Evolutionary conservation across 2,113 vertebrate genomes (phyloP).

Genomic region (Urocynchramus pylzowi): DNA sequence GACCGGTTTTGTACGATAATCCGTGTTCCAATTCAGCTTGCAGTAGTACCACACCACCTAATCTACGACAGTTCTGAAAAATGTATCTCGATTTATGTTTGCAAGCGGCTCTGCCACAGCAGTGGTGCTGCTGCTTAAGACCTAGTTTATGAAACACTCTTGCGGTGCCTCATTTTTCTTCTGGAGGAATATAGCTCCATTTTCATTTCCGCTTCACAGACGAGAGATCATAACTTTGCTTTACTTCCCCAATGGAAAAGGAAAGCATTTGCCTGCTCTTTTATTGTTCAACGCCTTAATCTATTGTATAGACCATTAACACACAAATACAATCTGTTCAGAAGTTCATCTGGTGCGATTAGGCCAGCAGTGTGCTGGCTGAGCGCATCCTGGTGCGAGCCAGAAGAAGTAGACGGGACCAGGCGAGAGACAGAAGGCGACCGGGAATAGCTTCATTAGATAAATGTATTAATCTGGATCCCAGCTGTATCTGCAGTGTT

Average conservation of each 20-base stretch:
- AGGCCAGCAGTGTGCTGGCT: neutral
- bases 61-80: neutral
- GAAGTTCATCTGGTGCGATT: neutral
- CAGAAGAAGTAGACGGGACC: neutral
- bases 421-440: neutral
- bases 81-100: neutral
- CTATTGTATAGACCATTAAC: neutral
- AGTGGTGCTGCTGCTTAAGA: neutral
- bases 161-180: neutral
- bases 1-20: neutral
- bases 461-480: slow-evolving; percentile 58
- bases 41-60: neutral
- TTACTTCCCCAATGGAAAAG: neutral
- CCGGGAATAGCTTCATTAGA: slow-evolving; percentile 19
- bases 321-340: neutral
- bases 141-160: neutral
- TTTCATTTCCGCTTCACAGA: neutral
- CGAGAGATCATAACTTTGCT: neutral
- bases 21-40: neutral
- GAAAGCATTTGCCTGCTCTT: neutral
- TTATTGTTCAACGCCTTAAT: neutral
- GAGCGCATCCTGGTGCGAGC: neutral
- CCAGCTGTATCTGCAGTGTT: slow-evolving; percentile 62
- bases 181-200: rapidly evolving
- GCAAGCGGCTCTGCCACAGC: neutral